These are phyloP conservation scores for Oncopodura yosiiana DNA, from an alignment of 1,140 invertebrate genomes.

Conservation along the genomic window DNA sequence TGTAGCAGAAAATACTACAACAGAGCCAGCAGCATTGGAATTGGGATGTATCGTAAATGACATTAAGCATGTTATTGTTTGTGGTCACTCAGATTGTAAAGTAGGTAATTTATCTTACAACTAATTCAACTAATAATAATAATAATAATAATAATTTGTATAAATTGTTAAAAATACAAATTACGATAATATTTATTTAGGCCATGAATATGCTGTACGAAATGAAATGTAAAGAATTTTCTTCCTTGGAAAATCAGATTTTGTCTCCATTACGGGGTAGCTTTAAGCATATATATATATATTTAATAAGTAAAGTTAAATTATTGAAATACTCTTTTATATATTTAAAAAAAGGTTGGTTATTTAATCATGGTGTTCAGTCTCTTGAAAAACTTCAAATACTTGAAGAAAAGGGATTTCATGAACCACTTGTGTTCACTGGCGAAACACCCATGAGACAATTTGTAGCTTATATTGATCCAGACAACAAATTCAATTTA, in stretches of 20 bases:
- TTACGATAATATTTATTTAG: slow-evolving; percentile 37
- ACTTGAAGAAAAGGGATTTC: slow-evolving; percentile 56
- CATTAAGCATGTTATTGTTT: slow-evolving; percentile 86
- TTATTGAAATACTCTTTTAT: no score
- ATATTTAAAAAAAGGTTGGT: no score
- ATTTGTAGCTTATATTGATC: slow-evolving; percentile 89
- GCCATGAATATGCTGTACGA: slow-evolving; percentile 88
- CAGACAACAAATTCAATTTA: slow-evolving; percentile 74
- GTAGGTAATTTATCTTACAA: slow-evolving; percentile 39
- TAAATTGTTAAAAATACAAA: not conserved
- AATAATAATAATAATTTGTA: not conserved
- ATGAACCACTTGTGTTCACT: slow-evolving; percentile 68
- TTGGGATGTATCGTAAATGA: slow-evolving; percentile 86
- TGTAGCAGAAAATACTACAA: slow-evolving; percentile 72
- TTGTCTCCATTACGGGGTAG: slow-evolving; percentile 77
- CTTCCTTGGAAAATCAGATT: slow-evolving; percentile 63
- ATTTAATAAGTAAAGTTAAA: no score
- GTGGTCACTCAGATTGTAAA: slow-evolving; percentile 95
- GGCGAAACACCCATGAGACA: slow-evolving; percentile 73
- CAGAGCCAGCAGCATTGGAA: slow-evolving; percentile 88
- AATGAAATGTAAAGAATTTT: slow-evolving; percentile 63
- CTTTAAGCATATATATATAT: no score
- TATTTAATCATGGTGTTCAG: slow-evolving; percentile 71
- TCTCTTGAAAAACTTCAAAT: slow-evolving; percentile 74
- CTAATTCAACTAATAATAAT: no score